Evolutionary conservation across 30 jellyfish, hydroid and myxozoan species (phyloP), one percentile per base, ranked within the genome.

Genomic region (Nemopilema nomurai): DNA sequence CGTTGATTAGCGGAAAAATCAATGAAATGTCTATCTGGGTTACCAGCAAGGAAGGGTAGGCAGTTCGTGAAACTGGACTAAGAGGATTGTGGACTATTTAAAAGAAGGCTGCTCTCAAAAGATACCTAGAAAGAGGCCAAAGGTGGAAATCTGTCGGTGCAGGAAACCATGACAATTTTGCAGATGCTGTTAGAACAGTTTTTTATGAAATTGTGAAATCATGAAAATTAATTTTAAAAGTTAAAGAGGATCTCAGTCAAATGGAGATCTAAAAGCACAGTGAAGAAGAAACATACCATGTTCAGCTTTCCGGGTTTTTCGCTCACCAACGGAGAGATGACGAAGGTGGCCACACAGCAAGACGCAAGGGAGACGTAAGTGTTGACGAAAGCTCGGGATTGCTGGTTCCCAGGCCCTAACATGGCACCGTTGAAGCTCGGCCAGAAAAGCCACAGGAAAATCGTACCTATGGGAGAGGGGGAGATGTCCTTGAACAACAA

Each of bases 391-490:
- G 99, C 99, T 27, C 99, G 94, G 25, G 75, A 62, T 57, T 94
- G 99, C 51, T 74, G 97, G 41, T 76, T 64, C 0, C 94, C 93
- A 4, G 96, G 96, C 23, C 97, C 93, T 18, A 89, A 79, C 83
- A 90, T 49, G 22, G 96, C 99, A 23, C 96, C 97, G 75, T 94
- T 94, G 87, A 94, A 94, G 62, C 97, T 84, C 4, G 99, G 99
- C 99, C 99, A 94, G 68, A 52, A 90, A 85, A 94, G 57, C 99
- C 99, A 94, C 87, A 94, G 62, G 87, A 94, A 94, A 64, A 90
- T 27, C 8, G 99, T 89, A 1, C 97, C 99, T 79, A n/a, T n/a
- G n/a, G n/a, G n/a, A n/a, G n/a, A n/a, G n/a, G n/a, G n/a, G n/a
- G n/a, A n/a, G n/a, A n/a, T n/a, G n/a, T n/a, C n/a, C n/a, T n/a